Evolutionary conservation across 2,888 invertebrate species (phyloP), one percentile per base, ranked within the genome.

Genomic region (Masnerella sp.): DNA sequence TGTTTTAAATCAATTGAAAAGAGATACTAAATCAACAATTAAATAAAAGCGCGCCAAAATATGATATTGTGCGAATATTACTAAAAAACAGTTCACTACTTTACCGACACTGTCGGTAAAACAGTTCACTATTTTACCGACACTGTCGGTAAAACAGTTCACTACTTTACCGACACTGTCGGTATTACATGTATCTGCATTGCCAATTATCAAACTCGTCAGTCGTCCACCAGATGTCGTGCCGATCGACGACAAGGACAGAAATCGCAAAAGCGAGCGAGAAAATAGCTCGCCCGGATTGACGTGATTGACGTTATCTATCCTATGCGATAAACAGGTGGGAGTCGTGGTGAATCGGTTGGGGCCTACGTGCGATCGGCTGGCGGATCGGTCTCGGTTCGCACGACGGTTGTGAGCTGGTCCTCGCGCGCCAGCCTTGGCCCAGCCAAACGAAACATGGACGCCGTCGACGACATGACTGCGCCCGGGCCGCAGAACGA

Each of bases 371-470:
- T 30, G 18, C 17, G 17, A 11, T 34, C 34, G 11, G 34, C 15
- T 4, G n/a, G 28, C 0, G 9, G 18, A 7, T 42, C 0, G 17
- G 12, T 3, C 12, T 5, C 2, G 1, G 1, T 8, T 15, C 1
- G 25, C 12, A 14, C 12, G 12, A 5, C 7, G 30, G 30, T 25
- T 7, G 25, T 4, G 25, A 7, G 30, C 8, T 30, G 30, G 15
- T 18, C 30, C 14, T 34, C 38, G 34, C 22, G 47, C 8, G 40
- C 42, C 43, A 20, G 43, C 22, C 9, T 12, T 12, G 11, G 12
- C 12, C n/a, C 25, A 49, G 47, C 78, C 73, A 82, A 84, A 80
- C 82, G 81, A 85, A 86, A 86, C 80, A 87, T 87, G 87, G 86
- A 87, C 84, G 86, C 84, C 81, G 83, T 84, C 5, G 70, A 62